Evolutionary conservation across 2,797 vertebrate species (phyloP), one percentile per base, ranked within the genome.

Genomic region (Bucorvus abyssinicus): DNA sequence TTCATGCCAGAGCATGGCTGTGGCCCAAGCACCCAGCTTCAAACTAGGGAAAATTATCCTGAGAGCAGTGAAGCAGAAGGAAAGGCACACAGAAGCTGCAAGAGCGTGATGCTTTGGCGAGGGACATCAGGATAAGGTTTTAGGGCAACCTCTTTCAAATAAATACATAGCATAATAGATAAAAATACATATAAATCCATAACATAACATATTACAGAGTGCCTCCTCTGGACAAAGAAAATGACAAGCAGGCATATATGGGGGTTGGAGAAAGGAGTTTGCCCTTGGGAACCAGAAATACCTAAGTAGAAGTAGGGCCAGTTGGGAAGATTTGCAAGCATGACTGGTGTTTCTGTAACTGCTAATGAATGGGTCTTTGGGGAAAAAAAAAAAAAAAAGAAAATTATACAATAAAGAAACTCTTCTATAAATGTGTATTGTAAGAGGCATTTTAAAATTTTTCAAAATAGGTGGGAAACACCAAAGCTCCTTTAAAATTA

Each of bases 1-100:
- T 36, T 64, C 32, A 38, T 4, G 50, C 7, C 29, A 49, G 24
- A 49, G 61, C 3, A 20, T 0, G 0, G 26, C 73, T 67, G 24
- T 20, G 30, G 9, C 32, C 42, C 47, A 53, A 57, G 49, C 57
- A 68, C 21, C 32, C 10, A 14, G 1, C 70, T 55, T 69, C 56
- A 45, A 40, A 49, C 24, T 3, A 0, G 10, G 29, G 2, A 4
- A 47, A 44, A 26, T 23, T 12, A 7, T 52, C 29, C 56, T 20
- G 12, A 45, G 73, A 56, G 57, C 59, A 76, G 47, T 32, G 30
- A 71, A 84, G 69, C 45, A 47, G n/a, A 32, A 89, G 24, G 14
- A 87, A 74, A 60, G 44, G 45, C 13, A 27, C 40, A 21, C 0
- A 24, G 45, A 63, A 13, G 17, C 42, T 49, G 65, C 73, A 86